A percentile compares a stretch with the other conserved stretches of the same genome.
These are phyloP conservation scores for Pantherophis vulpinus DNA, from an alignment of 2,797 vertebrate species.

Conservation along the genomic window DNA sequence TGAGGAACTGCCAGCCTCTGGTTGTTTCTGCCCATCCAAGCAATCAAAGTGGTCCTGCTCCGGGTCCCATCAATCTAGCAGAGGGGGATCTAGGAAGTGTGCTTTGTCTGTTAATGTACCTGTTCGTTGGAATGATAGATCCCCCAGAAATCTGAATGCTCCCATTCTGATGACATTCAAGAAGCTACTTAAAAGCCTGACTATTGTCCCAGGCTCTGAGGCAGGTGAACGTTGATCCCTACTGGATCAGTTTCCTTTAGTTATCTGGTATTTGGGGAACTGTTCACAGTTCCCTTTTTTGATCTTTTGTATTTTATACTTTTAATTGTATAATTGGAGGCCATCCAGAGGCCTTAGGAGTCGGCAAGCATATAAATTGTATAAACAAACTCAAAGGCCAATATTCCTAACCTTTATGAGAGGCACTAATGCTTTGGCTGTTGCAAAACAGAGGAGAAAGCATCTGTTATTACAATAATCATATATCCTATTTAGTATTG, in stretches of 20 bases:
- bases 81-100: background rate
- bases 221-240: background rate
- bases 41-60: background rate
- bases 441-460: background rate
- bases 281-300: background rate
- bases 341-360: background rate
- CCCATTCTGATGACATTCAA: background rate
- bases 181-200: background rate
- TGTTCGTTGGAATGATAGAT: background rate
- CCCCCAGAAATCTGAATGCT: background rate
- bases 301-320: background rate
- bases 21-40: background rate
- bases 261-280: background rate
- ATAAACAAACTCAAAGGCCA: background rate
- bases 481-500: background rate
- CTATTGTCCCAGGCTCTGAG: background rate
- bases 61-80: background rate
- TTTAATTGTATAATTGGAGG: background rate
- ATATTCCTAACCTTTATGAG: background rate
- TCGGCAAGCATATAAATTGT: too few relatives aligned
- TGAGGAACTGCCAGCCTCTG: background rate
- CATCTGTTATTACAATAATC: background rate
- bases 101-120: background rate
- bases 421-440: background rate
- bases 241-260: background rate